Evolutionary conservation across 2,888 invertebrate genomes (phyloP).

Genomic region (Ligdia adustata): DNA sequence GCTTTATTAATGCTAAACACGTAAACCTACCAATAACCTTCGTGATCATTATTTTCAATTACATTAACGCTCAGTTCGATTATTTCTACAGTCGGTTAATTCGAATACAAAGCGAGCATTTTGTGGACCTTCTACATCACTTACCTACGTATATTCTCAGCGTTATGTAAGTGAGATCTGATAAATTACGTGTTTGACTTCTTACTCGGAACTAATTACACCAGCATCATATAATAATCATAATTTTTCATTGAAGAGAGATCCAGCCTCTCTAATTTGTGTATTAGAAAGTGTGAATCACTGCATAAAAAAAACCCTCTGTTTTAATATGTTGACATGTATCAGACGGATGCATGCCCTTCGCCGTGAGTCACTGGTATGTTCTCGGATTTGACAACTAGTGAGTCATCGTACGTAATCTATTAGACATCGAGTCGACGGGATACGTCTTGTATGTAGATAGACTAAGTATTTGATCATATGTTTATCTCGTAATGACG

Average conservation of each 20-base stretch:
- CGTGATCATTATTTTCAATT: no score
- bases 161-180: no score
- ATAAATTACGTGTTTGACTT: not conserved
- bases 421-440: constrained; percentile 14
- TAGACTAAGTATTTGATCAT: constrained; percentile 9
- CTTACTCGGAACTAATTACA: constrained; percentile 8
- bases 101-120: no score
- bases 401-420: constrained; percentile 32
- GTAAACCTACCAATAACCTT: no score
- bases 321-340: not conserved
- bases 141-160: no score
- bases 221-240: constrained; percentile 19
- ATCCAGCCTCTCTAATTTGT: constrained; percentile 8
- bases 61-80: no score
- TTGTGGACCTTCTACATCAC: no score
- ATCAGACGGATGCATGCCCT: constrained; percentile 3
- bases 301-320: not conserved
- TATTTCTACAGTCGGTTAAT: no score
- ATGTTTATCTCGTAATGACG: constrained; percentile 3
- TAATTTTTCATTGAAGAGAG: constrained; percentile 29
- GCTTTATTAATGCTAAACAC: no score
- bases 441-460: no score
- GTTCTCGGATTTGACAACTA: constrained; percentile 33
- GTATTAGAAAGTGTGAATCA: constrained; percentile 16
- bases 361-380: constrained; percentile 33